A percentile compares a stretch with the other conserved stretches of the same genome.
Evolutionary conservation across 2,797 vertebrate genomes (phyloP).

Genomic region (Phoxinus dragarum): DNA sequence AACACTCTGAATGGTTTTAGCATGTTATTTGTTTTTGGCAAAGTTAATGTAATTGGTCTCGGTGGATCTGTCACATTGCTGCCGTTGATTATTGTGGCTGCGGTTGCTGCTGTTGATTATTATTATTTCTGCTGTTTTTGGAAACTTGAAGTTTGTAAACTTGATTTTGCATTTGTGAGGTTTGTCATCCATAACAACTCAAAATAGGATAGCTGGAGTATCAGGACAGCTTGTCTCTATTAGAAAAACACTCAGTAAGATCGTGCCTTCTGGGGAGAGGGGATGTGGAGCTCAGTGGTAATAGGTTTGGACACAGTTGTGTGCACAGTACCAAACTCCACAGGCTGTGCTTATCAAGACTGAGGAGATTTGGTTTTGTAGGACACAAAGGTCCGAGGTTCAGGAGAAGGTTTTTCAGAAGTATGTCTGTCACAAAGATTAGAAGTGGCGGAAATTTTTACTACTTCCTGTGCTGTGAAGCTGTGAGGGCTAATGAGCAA

Average conservation of each 20-base stretch:
- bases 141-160: conserved; percentile 7
- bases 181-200: conserved; percentile 39
- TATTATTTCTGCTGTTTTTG: no score
- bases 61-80: no score
- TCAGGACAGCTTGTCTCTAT: conserved; percentile 70
- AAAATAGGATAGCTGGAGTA: conserved; percentile 60
- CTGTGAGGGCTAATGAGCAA: not conserved
- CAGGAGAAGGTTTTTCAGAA: conserved; percentile 63
- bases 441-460: conserved; percentile 58
- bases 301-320: conserved; percentile 78
- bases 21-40: no score
- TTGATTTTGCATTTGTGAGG: conserved; percentile 23
- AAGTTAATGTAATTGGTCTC: no score
- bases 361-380: conserved; percentile 74
- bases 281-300: conserved; percentile 70
- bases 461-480: not conserved
- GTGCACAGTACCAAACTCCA: conserved; percentile 73
- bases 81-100: no score
- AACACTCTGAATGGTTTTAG: no score
- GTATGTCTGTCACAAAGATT: conserved; percentile 65
- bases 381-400: conserved; percentile 59
- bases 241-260: conserved; percentile 59
- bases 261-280: conserved; percentile 64
- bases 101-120: no score
- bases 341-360: conserved; percentile 72